A percentile compares a stretch with the other conserved stretches of the same genome.
Conservation (phyloP, 2,113 vertebrate species). For the Leucopternis melanops region DNA sequence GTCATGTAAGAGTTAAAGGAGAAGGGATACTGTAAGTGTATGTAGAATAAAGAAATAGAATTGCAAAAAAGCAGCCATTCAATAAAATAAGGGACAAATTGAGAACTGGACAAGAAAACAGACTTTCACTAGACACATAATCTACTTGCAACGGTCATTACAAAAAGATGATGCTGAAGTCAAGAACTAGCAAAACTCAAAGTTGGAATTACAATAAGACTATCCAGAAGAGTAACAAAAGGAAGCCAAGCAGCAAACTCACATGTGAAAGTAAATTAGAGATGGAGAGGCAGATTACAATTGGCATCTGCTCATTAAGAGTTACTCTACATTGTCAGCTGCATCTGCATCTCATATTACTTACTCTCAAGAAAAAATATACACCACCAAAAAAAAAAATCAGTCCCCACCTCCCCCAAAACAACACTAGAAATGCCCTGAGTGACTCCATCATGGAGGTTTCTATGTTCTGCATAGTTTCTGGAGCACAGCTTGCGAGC, state of each 20-base stretch:
- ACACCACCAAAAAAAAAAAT: background rate
- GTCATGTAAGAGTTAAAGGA: background rate
- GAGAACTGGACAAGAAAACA: background rate
- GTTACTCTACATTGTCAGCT: background rate
- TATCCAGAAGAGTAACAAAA: background rate
- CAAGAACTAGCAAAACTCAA: background rate
- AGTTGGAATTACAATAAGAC: background rate
- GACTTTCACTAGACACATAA: background rate
- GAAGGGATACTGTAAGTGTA: background rate
- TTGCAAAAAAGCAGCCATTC: background rate
- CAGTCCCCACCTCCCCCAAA: background rate
- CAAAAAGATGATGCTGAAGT: background rate
- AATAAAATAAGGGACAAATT: background rate
- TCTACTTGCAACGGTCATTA: background rate
- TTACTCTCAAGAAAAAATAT: background rate
- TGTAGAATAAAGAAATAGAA: background rate
- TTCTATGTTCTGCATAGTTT: background rate
- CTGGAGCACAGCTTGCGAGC: background rate
- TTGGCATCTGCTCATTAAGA: background rate
- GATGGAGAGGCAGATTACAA: background rate
- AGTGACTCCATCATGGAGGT: background rate
- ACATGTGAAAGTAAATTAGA: background rate
- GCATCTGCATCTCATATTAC: background rate
- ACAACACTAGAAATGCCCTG: background rate
- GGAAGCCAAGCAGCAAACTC: background rate